A percentile compares a stretch with the other conserved stretches of the same genome.
phyloP scores from a whole-genome alignment of 1,140 invertebrate genomes.

The Adelges cooleyi region DNA sequence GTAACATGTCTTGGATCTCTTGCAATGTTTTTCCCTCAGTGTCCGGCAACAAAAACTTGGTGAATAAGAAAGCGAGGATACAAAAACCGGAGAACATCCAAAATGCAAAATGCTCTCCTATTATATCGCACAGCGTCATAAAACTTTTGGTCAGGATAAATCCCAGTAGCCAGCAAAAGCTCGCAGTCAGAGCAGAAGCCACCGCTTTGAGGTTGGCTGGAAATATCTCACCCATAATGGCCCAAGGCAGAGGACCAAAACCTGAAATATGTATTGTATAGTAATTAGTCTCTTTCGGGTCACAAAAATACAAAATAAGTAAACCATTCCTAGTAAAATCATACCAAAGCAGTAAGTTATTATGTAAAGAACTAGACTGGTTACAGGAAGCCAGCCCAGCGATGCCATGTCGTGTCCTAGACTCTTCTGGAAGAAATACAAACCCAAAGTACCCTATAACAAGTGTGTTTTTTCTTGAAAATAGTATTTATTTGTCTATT shows the following conservation, averaged over 20 bases:
- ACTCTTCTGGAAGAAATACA: constrained; percentile 47
- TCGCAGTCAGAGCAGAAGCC: constrained; percentile 60
- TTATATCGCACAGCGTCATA: constrained; percentile 41
- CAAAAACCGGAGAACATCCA: constrained; percentile 66
- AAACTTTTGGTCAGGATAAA: constrained; percentile 73
- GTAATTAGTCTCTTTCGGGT: no score
- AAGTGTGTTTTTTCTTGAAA: no score
- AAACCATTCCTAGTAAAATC: background rate
- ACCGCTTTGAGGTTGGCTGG: constrained; percentile 59
- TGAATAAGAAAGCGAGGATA: constrained; percentile 49
- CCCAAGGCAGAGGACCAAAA: constrained; percentile 72
- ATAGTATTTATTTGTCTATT: background rate
- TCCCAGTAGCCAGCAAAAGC: constrained; percentile 62
- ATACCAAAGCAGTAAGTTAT: constrained; percentile 48
- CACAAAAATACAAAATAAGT: no score
- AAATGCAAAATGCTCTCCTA: constrained; percentile 60
- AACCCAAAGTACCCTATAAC: constrained; percentile 44
- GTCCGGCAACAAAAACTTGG: constrained; percentile 58
- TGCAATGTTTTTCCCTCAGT: constrained; percentile 66
- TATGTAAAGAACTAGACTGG: constrained; percentile 52
- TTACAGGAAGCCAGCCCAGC: constrained; percentile 52
- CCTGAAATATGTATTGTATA: no score
- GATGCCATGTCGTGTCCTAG: constrained; percentile 41
- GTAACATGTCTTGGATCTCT: constrained; percentile 58
- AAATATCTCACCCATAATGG: constrained; percentile 72